Conservation (phyloP, 2,888 invertebrate genomes). For the Galeopsomyia nigrocyanea region DNA sequence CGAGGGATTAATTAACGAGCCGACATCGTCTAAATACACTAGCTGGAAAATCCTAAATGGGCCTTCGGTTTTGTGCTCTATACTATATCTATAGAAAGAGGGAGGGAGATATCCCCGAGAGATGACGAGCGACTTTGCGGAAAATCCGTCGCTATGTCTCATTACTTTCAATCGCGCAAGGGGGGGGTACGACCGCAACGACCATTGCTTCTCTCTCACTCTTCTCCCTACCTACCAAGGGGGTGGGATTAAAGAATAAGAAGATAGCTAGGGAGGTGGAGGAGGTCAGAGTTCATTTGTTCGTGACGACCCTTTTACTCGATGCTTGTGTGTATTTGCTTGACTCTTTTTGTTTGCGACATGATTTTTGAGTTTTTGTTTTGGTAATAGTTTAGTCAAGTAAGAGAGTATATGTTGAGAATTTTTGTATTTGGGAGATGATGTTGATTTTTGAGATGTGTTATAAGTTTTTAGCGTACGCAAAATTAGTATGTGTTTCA, state of each 20-base stretch:
- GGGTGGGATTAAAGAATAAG: slow-evolving; percentile 67
- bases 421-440: too few species aligned
- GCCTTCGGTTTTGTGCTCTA: slow-evolving; percentile 4
- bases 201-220: slow-evolving; percentile 18
- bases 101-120: neutral
- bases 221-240: neutral
- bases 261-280: slow-evolving; percentile 47
- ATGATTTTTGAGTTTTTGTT: neutral
- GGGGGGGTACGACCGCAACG: slow-evolving; percentile 35
- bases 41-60: slow-evolving; percentile 40
- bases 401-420: too few species aligned
- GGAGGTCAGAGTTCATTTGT: slow-evolving; percentile 63
- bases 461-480: slow-evolving; percentile 1
- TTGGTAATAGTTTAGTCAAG: neutral
- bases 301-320: slow-evolving; percentile 48
- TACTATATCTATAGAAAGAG: too few species aligned
- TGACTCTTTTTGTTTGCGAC: neutral
- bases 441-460: neutral
- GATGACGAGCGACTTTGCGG: slow-evolving; percentile 49
- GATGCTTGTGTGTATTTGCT: neutral
- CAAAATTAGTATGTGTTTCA: too few species aligned
- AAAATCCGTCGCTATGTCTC: slow-evolving; percentile 60
- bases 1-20: slow-evolving; percentile 45
- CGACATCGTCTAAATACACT: slow-evolving; percentile 7
- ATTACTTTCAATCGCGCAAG: slow-evolving; percentile 66